A percentile compares a stretch with the other conserved stretches of the same genome.
Evolutionary conservation across 2,797 vertebrate genomes (phyloP).

Genomic region (Oreonectes daqikongensis): DNA sequence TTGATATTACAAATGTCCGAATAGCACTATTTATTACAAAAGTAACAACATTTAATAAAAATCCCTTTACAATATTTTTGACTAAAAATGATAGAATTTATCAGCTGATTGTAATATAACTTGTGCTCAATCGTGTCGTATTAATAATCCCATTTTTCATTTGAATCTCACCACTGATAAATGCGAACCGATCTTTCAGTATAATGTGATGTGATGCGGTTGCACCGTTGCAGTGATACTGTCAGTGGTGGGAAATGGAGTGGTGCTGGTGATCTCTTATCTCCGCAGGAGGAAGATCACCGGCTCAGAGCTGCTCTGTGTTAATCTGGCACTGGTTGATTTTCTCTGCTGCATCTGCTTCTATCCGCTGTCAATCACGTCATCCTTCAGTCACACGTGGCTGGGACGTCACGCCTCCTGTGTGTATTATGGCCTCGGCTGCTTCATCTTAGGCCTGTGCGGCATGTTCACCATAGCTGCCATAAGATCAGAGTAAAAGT

Average conservation of each 20-base stretch:
- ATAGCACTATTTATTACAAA: too few relatives aligned
- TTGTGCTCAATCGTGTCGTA: too few relatives aligned
- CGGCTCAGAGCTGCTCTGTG: conserved; percentile 70
- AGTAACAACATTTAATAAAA: too few relatives aligned
- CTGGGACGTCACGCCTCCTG: conserved; percentile 66
- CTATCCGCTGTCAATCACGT: conserved; percentile 74
- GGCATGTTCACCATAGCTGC: conserved; percentile 73
- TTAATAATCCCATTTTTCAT: too few relatives aligned
- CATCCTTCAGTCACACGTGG: conserved; percentile 71
- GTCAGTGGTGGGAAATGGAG: conserved; percentile 70
- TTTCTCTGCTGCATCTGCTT: conserved; percentile 73
- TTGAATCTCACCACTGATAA: too few relatives aligned
- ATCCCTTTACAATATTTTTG: too few relatives aligned
- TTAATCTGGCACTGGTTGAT: conserved; percentile 74
- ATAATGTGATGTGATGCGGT: not conserved
- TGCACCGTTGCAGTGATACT: conserved; percentile 66
- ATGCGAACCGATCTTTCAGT: too few relatives aligned
- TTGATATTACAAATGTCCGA: too few relatives aligned
- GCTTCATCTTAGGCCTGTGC: conserved; percentile 72
- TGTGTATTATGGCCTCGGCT: conserved; percentile 72
- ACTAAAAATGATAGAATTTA: too few relatives aligned
- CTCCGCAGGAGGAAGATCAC: conserved; percentile 67
- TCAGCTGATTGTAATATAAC: too few relatives aligned
- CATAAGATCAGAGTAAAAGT: conserved; percentile 53
- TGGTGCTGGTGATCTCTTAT: conserved; percentile 72